Conservation (phyloP, 2,797 vertebrate species). For the Notolabrus celidotus region DNA sequence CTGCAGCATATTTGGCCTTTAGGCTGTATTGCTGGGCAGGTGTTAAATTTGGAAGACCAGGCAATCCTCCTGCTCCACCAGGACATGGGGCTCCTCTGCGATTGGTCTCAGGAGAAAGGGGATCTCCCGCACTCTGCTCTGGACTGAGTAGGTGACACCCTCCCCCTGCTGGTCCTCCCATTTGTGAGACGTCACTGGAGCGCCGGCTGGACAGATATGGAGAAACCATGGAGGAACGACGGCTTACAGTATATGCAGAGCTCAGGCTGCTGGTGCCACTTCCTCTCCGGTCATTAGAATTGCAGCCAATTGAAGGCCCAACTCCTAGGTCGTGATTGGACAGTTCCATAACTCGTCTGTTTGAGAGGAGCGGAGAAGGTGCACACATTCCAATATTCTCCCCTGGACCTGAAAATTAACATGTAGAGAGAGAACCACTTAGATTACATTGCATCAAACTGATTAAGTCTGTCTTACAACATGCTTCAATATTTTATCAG, state of each 20-base stretch:
- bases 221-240: constrained; percentile 92
- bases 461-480: neutral
- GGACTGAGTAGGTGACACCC: constrained; percentile 74
- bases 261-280: constrained; percentile 95
- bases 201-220: constrained; percentile 90
- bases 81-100: constrained; percentile 82
- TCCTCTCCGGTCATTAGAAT: constrained; percentile 87
- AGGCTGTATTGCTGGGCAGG: constrained; percentile 94
- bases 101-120: constrained; percentile 83
- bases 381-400: constrained; percentile 85
- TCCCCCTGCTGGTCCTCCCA: constrained; percentile 70
- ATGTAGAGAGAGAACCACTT: constrained; percentile 11
- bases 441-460: neutral
- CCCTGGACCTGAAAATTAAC: constrained; percentile 71
- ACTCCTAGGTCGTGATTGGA: constrained; percentile 82
- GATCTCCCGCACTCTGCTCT: constrained; percentile 78
- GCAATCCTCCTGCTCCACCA: constrained; percentile 79
- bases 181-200: constrained; percentile 87
- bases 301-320: constrained; percentile 65
- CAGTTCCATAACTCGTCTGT: constrained; percentile 88
- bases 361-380: constrained; percentile 82
- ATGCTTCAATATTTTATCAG: neutral
- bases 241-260: constrained; percentile 96
- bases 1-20: constrained; percentile 93
- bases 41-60: constrained; percentile 88